Evolutionary conservation across 2,113 vertebrate species (phyloP).

Genomic region (Typhlomys cinereus): DNA sequence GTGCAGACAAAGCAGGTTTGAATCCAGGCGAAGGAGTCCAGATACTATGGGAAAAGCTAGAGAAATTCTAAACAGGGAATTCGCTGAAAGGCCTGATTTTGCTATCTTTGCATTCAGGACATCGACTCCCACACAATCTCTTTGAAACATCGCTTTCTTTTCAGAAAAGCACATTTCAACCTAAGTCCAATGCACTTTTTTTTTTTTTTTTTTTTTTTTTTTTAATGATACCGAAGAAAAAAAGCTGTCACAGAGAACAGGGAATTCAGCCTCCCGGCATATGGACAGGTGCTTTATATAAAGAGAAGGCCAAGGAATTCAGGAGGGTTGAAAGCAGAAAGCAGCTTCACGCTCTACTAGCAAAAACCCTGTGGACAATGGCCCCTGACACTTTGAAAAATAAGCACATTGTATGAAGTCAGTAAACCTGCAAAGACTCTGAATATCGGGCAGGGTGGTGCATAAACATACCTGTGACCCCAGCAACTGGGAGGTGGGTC

Average conservation of each 20-base stretch:
- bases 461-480: too few species aligned
- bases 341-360: constrained; percentile 8
- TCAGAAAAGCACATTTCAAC: constrained; percentile 69
- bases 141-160: constrained; percentile 66
- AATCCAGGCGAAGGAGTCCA: constrained; percentile 31
- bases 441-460: too few species aligned
- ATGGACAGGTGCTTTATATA: constrained; percentile 73
- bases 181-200: constrained; percentile 65
- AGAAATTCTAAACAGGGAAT: constrained; percentile 53
- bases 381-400: constrained; percentile 51
- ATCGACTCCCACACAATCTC: constrained; percentile 57
- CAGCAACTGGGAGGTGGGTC: too few species aligned
- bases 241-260: constrained; percentile 60
- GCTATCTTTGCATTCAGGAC: constrained; percentile 68
- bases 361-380: constrained; percentile 36
- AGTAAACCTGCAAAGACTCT: constrained; percentile 16
- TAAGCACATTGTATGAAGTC: neutral
- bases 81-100: constrained; percentile 47
- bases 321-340: constrained; percentile 62
- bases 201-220: neutral
- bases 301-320: constrained; percentile 66
- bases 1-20: constrained; percentile 1
- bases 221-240: constrained; percentile 70
- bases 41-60: neutral
- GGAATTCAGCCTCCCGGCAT: constrained; percentile 67